Evolutionary conservation across 2,888 invertebrate genomes (phyloP), one percentile per base, ranked within the genome.

Genomic region (Temnothorax unifasciatus): DNA sequence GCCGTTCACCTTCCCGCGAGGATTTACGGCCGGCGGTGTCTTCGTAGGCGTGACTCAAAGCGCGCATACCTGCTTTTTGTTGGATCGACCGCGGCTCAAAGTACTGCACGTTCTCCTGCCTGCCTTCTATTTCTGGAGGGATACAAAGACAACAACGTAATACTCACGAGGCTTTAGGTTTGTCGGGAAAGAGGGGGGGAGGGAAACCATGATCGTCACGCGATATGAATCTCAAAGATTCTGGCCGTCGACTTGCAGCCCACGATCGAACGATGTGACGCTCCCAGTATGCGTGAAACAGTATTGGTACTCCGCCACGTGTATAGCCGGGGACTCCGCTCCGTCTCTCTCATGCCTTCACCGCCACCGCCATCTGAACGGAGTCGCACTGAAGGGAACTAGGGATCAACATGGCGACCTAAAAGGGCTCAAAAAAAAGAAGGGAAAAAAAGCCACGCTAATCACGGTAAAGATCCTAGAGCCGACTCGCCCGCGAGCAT

Each of bases 371-470:
- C 75, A 76, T 76, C 75, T 76, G 75, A 52, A 75, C 38, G 13
- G 34, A 75, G 61, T 29, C 21, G 50, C 25, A 79, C 3, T 63
- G 52, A 61, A n/a, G 50, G 54, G 69, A 77, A 50, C 71, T 57
- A 71, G 82, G 61, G 61, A 38, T 77, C 52, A 50, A 59, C 47
- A 74, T 59, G 81, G 52, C 81, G 71, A 63, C n/a, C 74, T 57
- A 57, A 50, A 50, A 81, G 68, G 81, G 77, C 57, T 83, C 9
- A 34, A 79, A 71, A 71, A 54, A 3, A 73, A n/a, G 4, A 21
- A 5, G 4, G 15, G 21, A n/a, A 15, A 54, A 52, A 38, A 21
- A 47, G 44, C 2, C 15, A 71, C 38, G 52, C 50, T 57, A 18
- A 52, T 52, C 41, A 18, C 15, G 25, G 3, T 5, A 18, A 41